Conservation (phyloP, 2,888 invertebrate genomes). For the Cheilosia vulpina region DNA sequence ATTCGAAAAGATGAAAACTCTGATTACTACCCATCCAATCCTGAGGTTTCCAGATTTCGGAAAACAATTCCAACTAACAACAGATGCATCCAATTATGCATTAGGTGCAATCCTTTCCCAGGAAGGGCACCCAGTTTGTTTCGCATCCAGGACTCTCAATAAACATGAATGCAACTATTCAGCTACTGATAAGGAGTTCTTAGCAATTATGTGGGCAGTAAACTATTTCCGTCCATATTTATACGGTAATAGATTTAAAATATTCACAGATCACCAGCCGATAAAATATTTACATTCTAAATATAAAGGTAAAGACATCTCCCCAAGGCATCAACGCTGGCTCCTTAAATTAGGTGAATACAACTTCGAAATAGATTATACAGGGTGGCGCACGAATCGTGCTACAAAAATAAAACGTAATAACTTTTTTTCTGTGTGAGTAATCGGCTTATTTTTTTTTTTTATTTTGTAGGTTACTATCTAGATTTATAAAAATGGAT, state of each 20-base stretch:
- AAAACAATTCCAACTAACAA: not conserved
- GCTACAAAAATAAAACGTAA: too few species aligned
- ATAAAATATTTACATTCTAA: not conserved
- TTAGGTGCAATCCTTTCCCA: not conserved
- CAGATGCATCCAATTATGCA: not conserved
- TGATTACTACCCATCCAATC: not conserved
- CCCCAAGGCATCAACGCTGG: not conserved
- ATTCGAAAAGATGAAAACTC: not conserved
- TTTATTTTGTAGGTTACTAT: too few species aligned
- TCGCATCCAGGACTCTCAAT: not conserved
- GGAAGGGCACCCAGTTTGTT: not conserved
- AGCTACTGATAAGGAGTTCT: too few species aligned
- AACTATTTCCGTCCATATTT: not conserved
- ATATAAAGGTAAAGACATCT: not conserved
- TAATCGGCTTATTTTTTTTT: too few species aligned
- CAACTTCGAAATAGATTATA: too few species aligned
- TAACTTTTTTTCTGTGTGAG: too few species aligned
- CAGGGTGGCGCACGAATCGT: too few species aligned
- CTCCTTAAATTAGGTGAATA: too few species aligned
- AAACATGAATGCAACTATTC: not conserved
- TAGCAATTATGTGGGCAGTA: too few species aligned
- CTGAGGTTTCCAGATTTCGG: not conserved
- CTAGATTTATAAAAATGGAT: too few species aligned
- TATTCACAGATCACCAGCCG: not conserved
- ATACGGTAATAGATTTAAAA: not conserved